Conservation (phyloP, 2,113 vertebrate species). For the Hassar affinis region DNA sequence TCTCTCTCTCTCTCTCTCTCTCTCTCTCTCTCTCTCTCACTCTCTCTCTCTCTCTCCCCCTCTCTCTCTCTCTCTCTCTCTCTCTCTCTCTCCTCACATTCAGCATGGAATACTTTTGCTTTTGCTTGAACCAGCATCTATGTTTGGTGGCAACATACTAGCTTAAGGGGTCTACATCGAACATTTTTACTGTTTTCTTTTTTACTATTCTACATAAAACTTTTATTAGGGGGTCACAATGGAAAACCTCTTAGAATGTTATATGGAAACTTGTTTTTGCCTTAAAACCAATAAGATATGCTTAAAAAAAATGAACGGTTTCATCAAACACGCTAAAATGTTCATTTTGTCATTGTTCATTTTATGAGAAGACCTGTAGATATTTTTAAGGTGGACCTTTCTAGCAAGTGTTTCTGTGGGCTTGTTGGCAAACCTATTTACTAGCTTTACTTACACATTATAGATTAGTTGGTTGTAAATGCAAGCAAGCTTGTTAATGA, state of each 20-base stretch:
- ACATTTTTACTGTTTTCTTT: too few species aligned
- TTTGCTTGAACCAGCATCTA: conserved; percentile 10
- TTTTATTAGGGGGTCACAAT: not conserved
- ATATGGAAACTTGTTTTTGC: not conserved
- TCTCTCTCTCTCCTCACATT: conserved; percentile 44
- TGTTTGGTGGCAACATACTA: conserved; percentile 21
- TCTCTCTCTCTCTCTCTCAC: conserved; percentile 30
- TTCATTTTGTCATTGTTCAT: not conserved
- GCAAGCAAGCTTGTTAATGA: not conserved
- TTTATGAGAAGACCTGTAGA: not conserved
- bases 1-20: conserved; percentile 33
- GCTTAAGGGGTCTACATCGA: not conserved
- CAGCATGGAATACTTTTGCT: conserved; percentile 45
- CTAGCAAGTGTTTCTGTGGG: not conserved
- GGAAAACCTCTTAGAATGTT: not conserved
- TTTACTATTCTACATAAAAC: conserved; percentile 9
- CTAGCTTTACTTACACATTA: too few species aligned
- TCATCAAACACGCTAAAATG: not conserved
- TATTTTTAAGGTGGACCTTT: not conserved
- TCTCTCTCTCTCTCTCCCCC: conserved; percentile 39
- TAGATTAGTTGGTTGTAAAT: not conserved
- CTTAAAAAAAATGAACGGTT: not conserved
- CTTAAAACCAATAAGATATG: not conserved
- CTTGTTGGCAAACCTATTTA: not conserved
- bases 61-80: conserved; percentile 34